phyloP scores from a whole-genome alignment of 2,797 vertebrate genomes.

The Enteromius radiatus region DNA sequence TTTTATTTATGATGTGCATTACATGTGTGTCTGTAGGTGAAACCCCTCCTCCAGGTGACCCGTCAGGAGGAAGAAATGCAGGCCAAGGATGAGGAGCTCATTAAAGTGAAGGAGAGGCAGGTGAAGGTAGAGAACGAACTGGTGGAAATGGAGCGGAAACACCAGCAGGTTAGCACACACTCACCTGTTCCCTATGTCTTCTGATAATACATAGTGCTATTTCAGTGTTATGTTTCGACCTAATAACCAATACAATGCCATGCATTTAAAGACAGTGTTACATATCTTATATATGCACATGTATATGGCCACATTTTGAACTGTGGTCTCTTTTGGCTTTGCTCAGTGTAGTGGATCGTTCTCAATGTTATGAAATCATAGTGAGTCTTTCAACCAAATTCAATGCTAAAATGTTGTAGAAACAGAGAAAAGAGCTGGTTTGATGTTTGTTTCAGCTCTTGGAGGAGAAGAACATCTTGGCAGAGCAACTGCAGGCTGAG shows the following conservation, averaged over 20 bases:
- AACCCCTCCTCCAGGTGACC: constrained; percentile 95
- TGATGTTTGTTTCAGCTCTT: constrained; percentile 75
- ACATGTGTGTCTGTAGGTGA: constrained; percentile 80
- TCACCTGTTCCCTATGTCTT: neutral
- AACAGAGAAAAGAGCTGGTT: neutral
- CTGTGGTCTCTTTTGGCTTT: too few relatives aligned
- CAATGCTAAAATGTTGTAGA: neutral
- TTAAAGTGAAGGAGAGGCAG: constrained; percentile 96
- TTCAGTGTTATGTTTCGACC: neutral
- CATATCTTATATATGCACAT: neutral
- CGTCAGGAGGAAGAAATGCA: constrained; percentile 96
- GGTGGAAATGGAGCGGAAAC: constrained; percentile 94
- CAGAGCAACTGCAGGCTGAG: constrained; percentile 95
- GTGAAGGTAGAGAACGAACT: constrained; percentile 93
- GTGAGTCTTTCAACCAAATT: neutral
- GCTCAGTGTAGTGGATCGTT: too few relatives aligned
- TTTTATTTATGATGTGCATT: neutral
- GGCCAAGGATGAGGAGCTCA: constrained; percentile 94
- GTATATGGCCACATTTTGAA: neutral
- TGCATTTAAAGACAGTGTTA: neutral
- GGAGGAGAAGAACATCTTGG: constrained; percentile 96
- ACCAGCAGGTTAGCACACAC: constrained; percentile 85
- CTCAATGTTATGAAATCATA: too few relatives aligned
- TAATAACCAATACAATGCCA: neutral
- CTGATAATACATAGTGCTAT: neutral